Percentiles rank a stretch among this genome's conserved stretches.
Evolutionary conservation across 2,113 vertebrate species (phyloP).

Genomic region (Leucoraja erinaceus): DNA sequence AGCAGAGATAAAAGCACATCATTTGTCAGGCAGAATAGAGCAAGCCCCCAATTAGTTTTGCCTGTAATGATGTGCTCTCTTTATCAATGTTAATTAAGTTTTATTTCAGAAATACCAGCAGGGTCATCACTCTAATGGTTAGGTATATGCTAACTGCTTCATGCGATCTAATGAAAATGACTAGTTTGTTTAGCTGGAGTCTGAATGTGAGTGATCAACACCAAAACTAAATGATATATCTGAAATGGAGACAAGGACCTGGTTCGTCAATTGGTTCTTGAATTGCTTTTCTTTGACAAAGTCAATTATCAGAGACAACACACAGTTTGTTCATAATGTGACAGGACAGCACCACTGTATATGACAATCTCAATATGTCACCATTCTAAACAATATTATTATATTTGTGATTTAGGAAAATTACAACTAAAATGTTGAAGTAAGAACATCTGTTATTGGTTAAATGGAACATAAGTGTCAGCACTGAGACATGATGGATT

Average conservation of each 20-base stretch:
- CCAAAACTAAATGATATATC: neutral
- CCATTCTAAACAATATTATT: neutral
- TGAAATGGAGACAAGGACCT: neutral
- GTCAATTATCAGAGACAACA: neutral
- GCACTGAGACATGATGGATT: neutral
- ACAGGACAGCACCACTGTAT: neutral
- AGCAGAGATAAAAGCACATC: neutral
- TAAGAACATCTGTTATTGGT: neutral
- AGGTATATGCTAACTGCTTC: neutral
- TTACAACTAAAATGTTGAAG: neutral
- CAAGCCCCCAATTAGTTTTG: neutral
- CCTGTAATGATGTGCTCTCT: neutral
- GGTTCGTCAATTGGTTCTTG: neutral
- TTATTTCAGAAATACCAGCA: too few relatives aligned
- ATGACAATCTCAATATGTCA: neutral
- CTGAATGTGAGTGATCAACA: neutral
- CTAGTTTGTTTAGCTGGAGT: neutral
- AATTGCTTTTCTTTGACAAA: neutral
- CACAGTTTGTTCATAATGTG: neutral
- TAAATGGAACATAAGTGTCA: neutral
- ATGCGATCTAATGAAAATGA: too few relatives aligned
- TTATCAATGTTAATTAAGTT: neutral
- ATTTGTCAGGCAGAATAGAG: conserved; percentile 1
- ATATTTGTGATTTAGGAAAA: neutral
- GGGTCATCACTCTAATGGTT: neutral